Evolutionary conservation across 2,797 vertebrate species (phyloP), one percentile per base, ranked within the genome.

Genomic region (Balearica regulorum): DNA sequence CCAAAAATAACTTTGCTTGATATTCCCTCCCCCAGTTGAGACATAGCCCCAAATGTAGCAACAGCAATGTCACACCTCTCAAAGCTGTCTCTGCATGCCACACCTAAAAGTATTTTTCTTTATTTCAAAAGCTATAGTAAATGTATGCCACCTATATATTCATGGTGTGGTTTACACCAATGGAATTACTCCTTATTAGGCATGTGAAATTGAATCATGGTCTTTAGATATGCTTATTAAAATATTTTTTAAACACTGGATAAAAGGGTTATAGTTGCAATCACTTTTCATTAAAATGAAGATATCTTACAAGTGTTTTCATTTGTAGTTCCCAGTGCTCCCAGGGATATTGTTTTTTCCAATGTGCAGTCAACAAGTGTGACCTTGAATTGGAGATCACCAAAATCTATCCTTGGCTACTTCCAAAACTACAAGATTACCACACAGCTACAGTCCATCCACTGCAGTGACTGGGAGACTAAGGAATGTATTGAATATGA

Each of bases 381-480:
- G 96, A 99, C 98, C 60, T 97, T 99, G 78, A 97, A 96, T 12
- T 99, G 99, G 99, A 97, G 95, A 93, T 97, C 96, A 28, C 99
- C 99, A 1, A 97, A 98, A 70, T 97, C 96, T 54, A 94, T 99
- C 70, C 96, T 99, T 51, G 99, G 99, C 84, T 98, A 98, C 96
- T 98, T 99, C 84, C 98, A 96, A 97, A 99, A 98, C 96, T 99
- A 99, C 97, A 98, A 97, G 89, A 97, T 99, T 91, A 98, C 97
- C 49, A 97, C 97, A 83, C 98, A 99, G 93, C 98, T 98, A 77
- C 98, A 98, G 82, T 97, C 98, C 71, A 70, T 89, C 75, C 94
- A 89, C 57, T 99, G 99, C 83, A 95, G 93, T 95, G 93, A 97
- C 93, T 97, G 97, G 96, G 96, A 98, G 92, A 62, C 87, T 46